phyloP scores from a whole-genome alignment of 2,113 vertebrate genomes.

The Rhinoptilus africanus region DNA sequence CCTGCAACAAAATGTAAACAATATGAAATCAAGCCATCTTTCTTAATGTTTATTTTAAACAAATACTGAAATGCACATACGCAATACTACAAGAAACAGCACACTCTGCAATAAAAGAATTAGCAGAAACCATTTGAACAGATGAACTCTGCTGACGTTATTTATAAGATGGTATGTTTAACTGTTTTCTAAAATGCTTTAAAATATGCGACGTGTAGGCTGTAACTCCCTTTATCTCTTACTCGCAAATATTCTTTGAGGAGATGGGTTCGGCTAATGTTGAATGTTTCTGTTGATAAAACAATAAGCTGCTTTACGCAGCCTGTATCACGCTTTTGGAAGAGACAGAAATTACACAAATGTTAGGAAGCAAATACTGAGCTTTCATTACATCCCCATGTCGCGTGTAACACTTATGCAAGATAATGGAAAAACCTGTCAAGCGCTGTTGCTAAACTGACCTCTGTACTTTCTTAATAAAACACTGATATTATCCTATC shows the following conservation, averaged over 20 bases:
- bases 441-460: neutral
- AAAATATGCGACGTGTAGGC: neutral
- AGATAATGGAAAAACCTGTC: neutral
- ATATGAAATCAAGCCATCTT: neutral
- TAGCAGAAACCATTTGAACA: neutral
- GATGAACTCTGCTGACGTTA: neutral
- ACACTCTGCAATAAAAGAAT: neutral
- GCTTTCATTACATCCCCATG: neutral
- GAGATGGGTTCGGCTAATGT: neutral
- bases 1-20: slow-evolving; percentile 74
- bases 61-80: neutral
- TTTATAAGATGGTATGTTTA: neutral
- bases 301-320: neutral
- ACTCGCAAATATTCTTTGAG: neutral
- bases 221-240: neutral
- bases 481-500: neutral
- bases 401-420: neutral
- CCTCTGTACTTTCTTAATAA: neutral
- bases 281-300: neutral
- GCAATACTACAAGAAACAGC: neutral
- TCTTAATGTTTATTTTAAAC: neutral
- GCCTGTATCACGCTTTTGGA: neutral
- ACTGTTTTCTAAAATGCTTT: neutral
- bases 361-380: neutral
- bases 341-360: neutral